Base-by-base conservation (phyloP, 2,888 invertebrate genomes). In the Tiliacea aurago region DNA sequence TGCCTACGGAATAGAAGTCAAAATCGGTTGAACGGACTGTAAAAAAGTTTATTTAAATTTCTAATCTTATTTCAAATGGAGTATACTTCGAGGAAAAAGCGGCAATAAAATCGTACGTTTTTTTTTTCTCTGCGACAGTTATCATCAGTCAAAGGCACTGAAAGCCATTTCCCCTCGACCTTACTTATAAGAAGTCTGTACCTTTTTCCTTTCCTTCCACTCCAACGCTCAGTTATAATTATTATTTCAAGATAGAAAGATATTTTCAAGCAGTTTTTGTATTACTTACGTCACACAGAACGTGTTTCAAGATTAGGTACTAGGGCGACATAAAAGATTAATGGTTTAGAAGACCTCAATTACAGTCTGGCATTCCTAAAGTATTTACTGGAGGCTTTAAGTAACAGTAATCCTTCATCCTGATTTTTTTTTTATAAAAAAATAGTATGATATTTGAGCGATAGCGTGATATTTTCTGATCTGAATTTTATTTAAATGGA, bases 321-420 rank as follows among this genome's bases (percentile, higher is more conserved):
- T 55, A 69, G 56, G 63, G 70, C n/a, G 68, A 61, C 76, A 70
- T 71, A 73, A 72, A 76, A 76, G 84, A 85, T 84, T 76, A 72
- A 86, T 85, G 78, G 72, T 56, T 41, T 47, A 51, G 43, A 62
- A 69, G 70, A 23, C 71, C 81, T 64, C 69, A 76, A 78, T 78
- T 68, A 72, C 55, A 58, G 59, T 70, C 43, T 72, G 62, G 78
- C 68, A 78, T 72, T 72, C 59, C 51, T 53, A 71, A 72, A 84
- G 67, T 73, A 80, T 80, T 71, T 75, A 78, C 74, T 68, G 11
- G 49, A 70, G 58, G 20, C 76, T 85, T 76, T 76, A 49, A 68
- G 68, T 78, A 55, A 74, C 68, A 72, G 73, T 68, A 74, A 76
- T 83, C 76, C 49, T 67, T 79, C 55, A 59, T 53, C 9, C 18